Evolutionary conservation across 1,140 invertebrate genomes (phyloP).

Genomic region (Holotrichia oblita): DNA sequence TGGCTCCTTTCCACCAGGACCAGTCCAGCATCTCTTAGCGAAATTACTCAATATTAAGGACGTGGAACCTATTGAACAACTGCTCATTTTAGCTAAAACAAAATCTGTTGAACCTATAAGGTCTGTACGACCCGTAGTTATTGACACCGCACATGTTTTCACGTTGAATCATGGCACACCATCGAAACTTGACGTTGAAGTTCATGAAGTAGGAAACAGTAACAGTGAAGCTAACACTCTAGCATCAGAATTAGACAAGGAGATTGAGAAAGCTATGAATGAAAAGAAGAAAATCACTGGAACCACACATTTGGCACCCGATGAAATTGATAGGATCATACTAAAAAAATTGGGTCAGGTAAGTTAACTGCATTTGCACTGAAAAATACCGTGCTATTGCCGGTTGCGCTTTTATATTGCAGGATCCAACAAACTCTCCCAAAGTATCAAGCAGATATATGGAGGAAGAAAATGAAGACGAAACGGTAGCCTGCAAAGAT

Average conservation of each 20-base stretch:
- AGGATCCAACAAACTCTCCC: neutral
- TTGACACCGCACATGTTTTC: slow-evolving; percentile 48
- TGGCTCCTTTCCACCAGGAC: slow-evolving; percentile 44
- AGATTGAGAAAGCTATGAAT: slow-evolving; percentile 46
- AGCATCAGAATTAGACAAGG: slow-evolving; percentile 45
- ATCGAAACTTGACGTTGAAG: slow-evolving; percentile 43
- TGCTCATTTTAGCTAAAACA: slow-evolving; percentile 45
- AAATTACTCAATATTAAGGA: slow-evolving; percentile 43
- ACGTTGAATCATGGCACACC: slow-evolving; percentile 41
- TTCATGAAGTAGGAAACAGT: slow-evolving; percentile 43
- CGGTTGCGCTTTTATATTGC: neutral
- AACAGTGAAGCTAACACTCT: slow-evolving; percentile 32
- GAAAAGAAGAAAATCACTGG: slow-evolving; percentile 43
- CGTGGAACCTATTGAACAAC: slow-evolving; percentile 34
- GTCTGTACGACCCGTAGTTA: slow-evolving; percentile 44
- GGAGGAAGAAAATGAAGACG: neutral
- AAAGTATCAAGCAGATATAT: neutral
- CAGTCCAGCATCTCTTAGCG: slow-evolving; percentile 40
- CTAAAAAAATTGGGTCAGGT: slow-evolving; percentile 42
- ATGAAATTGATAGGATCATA: slow-evolving; percentile 49
- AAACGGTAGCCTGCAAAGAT: neutral
- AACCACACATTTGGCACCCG: slow-evolving; percentile 43
- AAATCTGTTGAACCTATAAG: slow-evolving; percentile 37
- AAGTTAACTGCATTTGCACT: neutral
- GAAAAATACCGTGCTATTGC: too few relatives aligned